Conservation (phyloP, 2,113 vertebrate species). For the Cyanistes caeruleus region DNA sequence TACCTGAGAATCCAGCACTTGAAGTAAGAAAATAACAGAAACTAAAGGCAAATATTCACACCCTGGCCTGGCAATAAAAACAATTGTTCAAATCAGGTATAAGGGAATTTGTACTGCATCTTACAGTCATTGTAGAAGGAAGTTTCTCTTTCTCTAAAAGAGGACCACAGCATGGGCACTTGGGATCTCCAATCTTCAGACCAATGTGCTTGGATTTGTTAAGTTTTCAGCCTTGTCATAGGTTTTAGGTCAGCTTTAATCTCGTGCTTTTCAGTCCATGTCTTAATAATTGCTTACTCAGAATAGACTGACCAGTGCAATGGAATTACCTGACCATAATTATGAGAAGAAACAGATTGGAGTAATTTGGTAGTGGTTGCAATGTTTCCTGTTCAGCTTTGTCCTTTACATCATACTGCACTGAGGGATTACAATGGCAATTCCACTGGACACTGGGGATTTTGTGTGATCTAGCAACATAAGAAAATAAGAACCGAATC, state of each 20-base stretch:
- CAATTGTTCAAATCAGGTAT: not conserved
- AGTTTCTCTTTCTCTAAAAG: not conserved
- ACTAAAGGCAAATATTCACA: not conserved
- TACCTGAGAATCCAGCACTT: not conserved
- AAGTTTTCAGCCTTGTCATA: not conserved
- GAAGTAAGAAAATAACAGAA: not conserved
- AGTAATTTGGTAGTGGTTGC: not conserved
- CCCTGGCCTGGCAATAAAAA: not conserved
- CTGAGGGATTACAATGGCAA: accelerated
- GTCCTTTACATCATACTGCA: not conserved
- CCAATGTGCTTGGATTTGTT: not conserved
- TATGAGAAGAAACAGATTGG: not conserved
- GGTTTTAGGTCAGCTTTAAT: not conserved
- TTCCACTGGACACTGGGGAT: not conserved
- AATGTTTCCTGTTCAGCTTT: not conserved
- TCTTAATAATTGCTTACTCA: not conserved
- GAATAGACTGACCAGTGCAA: not conserved
- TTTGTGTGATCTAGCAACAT: not conserved
- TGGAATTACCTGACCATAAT: not conserved
- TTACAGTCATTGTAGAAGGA: not conserved
- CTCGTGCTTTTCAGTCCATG: accelerated
- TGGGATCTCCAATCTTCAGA: not conserved
- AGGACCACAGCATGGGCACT: accelerated
- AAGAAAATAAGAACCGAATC: not conserved
- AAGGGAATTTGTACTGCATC: not conserved